phyloP scores from a whole-genome alignment of 2,888 invertebrate species.

The Drosophila mulleri region DNA sequence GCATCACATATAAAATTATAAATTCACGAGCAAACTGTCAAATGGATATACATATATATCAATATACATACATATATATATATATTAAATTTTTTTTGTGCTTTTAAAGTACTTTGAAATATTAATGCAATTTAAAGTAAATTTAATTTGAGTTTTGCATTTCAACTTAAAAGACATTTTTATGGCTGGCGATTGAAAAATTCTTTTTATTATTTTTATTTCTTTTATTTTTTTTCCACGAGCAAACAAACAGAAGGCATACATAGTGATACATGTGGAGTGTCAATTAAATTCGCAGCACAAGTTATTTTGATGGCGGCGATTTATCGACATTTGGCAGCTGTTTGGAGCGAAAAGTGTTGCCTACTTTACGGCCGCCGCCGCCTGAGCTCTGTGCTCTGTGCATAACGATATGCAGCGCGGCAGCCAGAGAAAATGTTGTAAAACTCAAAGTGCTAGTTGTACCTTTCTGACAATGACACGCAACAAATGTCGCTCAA shows the following conservation, averaged over 20 bases:
- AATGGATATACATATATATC: too few species aligned
- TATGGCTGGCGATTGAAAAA: conserved; percentile 5
- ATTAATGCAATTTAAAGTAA: conserved; percentile 3
- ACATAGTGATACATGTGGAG: not conserved
- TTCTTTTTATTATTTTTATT: too few species aligned
- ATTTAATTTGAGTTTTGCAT: not conserved
- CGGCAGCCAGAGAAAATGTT: not conserved
- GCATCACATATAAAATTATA: not conserved
- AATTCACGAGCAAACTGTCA: not conserved
- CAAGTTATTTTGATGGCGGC: not conserved
- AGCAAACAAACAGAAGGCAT: not conserved
- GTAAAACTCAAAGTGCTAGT: conserved; percentile 22
- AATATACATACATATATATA: too few species aligned
- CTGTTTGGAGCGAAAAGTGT: conserved; percentile 1
- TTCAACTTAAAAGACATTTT: not conserved
- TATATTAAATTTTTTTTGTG: not conserved
- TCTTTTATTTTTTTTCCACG: too few species aligned
- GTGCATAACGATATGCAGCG: conserved; percentile 3
- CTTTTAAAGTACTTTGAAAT: not conserved
- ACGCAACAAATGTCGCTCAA: conserved; percentile 53
- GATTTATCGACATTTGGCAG: not conserved
- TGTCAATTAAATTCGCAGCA: not conserved
- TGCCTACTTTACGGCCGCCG: conserved; percentile 27
- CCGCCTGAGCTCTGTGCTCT: not conserved
- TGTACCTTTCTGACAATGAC: conserved; percentile 26